These are phyloP conservation scores for Drosophila borborema DNA, from an alignment of 2,888 invertebrate genomes.

Conservation along the genomic window DNA sequence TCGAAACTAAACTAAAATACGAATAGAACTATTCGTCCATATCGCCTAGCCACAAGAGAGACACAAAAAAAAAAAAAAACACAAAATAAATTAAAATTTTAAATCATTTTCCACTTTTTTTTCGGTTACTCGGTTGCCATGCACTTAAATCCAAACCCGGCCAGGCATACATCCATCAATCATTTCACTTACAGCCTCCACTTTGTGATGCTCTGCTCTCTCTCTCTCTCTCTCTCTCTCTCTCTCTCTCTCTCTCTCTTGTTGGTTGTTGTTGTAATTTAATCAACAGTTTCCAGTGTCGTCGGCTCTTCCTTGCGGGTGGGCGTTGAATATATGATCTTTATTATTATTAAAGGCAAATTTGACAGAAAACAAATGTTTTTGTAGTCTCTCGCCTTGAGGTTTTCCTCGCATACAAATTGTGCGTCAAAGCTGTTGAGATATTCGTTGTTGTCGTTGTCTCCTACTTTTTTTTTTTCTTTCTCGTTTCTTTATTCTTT, in stretches of 20 bases:
- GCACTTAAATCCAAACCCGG: conserved; percentile 60
- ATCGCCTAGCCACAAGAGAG: conserved; percentile 1
- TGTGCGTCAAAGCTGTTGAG: conserved; percentile 64
- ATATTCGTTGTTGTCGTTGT: conserved; percentile 7
- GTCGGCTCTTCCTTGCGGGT: conserved; percentile 49
- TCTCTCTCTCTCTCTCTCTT: neutral
- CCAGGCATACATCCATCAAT: conserved; percentile 62
- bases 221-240: neutral
- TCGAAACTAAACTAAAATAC: conserved; percentile 31
- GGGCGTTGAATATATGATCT: conserved; percentile 58
- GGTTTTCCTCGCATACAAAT: conserved; percentile 52
- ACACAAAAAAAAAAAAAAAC: conserved; percentile 4
- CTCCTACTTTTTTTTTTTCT: conserved; percentile 17
- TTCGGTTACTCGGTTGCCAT: conserved; percentile 46
- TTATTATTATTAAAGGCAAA: conserved; percentile 74
- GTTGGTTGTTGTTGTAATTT: conserved; percentile 61
- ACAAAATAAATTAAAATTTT: conserved; percentile 33
- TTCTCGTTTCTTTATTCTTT: conserved; percentile 2
- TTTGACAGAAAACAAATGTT: conserved; percentile 81
- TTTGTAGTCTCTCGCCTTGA: conserved; percentile 30
- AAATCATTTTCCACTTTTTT: conserved; percentile 40
- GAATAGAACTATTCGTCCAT: conserved; percentile 35
- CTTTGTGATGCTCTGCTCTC: conserved; percentile 28
- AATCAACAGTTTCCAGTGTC: conserved; percentile 72
- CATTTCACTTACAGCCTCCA: conserved; percentile 57